These are phyloP conservation scores for Takifugu rubripes DNA, from an alignment of 2,797 vertebrate species.

Conservation along the genomic window DNA sequence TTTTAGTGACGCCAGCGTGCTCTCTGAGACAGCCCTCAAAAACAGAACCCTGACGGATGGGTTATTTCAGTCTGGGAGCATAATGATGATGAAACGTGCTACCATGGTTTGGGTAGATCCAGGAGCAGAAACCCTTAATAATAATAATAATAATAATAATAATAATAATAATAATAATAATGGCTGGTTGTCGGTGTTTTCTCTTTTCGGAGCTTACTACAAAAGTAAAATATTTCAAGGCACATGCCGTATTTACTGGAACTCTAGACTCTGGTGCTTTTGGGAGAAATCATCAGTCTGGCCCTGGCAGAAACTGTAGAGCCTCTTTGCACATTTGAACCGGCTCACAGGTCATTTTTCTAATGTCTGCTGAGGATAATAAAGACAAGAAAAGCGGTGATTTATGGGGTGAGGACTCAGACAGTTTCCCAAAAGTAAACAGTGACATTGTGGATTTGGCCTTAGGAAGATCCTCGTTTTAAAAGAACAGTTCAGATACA, in stretches of 20 bases:
- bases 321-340: conserved; percentile 22
- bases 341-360: conserved; percentile 34
- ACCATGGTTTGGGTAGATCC: conserved; percentile 13
- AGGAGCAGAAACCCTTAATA: conserved; percentile 42
- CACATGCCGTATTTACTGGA: conserved; percentile 13
- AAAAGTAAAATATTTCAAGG: conserved; percentile 35
- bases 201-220: conserved; percentile 31
- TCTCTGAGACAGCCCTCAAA: conserved; percentile 28
- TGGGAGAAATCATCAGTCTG: conserved; percentile 13
- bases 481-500: conserved; percentile 5
- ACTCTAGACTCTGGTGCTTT: conserved; percentile 15
- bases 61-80: conserved; percentile 30
- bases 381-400: conserved; percentile 37
- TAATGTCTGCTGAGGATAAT: conserved; percentile 42
- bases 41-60: conserved; percentile 24
- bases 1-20: conserved; percentile 35
- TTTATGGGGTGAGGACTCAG: conserved; percentile 29
- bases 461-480: conserved; percentile 5
- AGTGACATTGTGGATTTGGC: conserved; percentile 51
- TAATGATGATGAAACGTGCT: conserved; percentile 19
- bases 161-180: conserved; percentile 43
- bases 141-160: conserved; percentile 50
- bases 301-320: conserved; percentile 19
- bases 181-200: conserved; percentile 21
- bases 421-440: conserved; percentile 14